Evolutionary conservation across 2,888 invertebrate genomes (phyloP), one percentile per base, ranked within the genome.

Genomic region (Neoscelio sp.): DNA sequence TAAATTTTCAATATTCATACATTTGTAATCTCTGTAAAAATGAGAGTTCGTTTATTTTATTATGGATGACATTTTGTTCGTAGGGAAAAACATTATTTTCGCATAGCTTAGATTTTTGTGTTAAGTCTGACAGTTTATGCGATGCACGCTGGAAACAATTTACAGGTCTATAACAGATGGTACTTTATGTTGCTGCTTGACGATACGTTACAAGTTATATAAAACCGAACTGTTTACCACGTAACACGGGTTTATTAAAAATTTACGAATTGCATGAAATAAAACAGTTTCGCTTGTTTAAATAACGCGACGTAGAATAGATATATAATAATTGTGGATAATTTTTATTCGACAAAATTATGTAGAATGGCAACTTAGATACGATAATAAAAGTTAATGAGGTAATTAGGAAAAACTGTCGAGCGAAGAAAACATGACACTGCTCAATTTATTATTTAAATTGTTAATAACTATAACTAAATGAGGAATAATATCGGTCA

Each of bases 121-220:
- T 44, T 44, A 33, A 33, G 50, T 50, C 40, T 44, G 54, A 33
- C 44, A 44, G 15, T 54, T 46, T 48, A 52, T 65, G 35, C 40
- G 50, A 52, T 52, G 38, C 15, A 65, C 52, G 42, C 10, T 52
- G 50, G 40, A 30, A 52, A 65, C 65, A 52, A 65, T 52, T 52
- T 52, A 52, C 65, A 40, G 52, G 42, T 64, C 50, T 40, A 64
- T 64, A 64, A 64, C 64, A 50, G 64, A 50, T 50, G 64, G 50
- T 50, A 40, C 50, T 50, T 60, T 60, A 64, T 64, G 50, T n/a
- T 48, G 30, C 28, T 38, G 40, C 26, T 64, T 38, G 33, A 64
- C 38, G 65, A 65, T 65, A 42, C 42, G n/a, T 42, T 42, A 30
- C 65, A 48, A 44, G 38, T 62, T 62, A 62, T 23, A 62, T 52